Evolutionary conservation across 1,140 invertebrate genomes (phyloP).

Genomic region (Venturia canescens): DNA sequence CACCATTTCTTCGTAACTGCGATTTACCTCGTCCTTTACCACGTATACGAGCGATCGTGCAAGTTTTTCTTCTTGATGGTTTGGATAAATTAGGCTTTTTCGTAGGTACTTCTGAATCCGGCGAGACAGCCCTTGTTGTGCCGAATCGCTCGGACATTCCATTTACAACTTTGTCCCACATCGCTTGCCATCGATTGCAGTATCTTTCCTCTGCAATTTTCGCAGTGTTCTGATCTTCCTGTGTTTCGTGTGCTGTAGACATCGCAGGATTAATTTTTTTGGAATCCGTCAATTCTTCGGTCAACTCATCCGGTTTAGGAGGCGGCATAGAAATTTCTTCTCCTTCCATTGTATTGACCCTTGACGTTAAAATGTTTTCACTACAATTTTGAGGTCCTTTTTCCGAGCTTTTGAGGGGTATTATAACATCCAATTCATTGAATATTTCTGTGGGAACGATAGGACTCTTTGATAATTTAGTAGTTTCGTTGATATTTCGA

Average conservation of each 20-base stretch:
- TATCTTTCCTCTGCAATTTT: background rate
- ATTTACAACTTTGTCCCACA: conserved; percentile 52
- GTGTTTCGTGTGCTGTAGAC: conserved; percentile 18
- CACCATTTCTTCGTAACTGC: conserved; percentile 63
- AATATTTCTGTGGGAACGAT: background rate
- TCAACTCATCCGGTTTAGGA: background rate
- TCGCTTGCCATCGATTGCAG: background rate
- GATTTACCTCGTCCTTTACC: conserved; percentile 60
- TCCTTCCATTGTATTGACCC: background rate
- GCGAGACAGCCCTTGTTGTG: background rate
- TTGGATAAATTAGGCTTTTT: conserved; percentile 57
- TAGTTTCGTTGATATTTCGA: background rate
- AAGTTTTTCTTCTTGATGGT: conserved; percentile 48
- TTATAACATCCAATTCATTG: conserved; percentile 5
- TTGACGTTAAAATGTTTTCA: background rate
- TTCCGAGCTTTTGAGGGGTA: background rate
- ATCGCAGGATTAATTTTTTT: background rate
- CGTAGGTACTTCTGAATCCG: conserved; percentile 39
- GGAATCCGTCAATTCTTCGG: background rate
- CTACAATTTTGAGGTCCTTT: background rate
- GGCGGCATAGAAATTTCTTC: background rate
- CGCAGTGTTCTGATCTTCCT: background rate
- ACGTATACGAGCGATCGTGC: conserved; percentile 54
- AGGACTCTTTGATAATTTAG: background rate
- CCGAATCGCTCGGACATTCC: conserved; percentile 45